A percentile compares a stretch with the other conserved stretches of the same genome.
Evolutionary conservation across 2,797 vertebrate species (phyloP).

Genomic region (Acridotheres tristis): DNA sequence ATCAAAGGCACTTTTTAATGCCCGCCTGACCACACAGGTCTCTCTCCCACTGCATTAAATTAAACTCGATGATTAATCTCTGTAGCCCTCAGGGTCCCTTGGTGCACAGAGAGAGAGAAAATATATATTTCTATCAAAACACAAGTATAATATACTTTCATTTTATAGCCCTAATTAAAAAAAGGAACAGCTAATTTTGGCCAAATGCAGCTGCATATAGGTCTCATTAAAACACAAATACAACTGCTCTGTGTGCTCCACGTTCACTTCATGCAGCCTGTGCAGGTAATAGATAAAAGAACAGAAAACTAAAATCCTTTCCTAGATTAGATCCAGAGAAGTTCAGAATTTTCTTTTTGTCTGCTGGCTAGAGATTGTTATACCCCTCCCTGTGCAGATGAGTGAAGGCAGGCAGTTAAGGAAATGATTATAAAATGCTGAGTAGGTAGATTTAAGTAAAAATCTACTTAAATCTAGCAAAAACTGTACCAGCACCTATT

Average conservation of each 20-base stretch:
- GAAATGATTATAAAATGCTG: slow-evolving; percentile 59
- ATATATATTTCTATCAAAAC: slow-evolving; percentile 74
- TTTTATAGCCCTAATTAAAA: slow-evolving; percentile 76
- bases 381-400: not conserved
- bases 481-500: not conserved
- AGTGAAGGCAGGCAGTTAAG: not conserved
- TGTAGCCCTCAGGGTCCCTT: slow-evolving; percentile 70
- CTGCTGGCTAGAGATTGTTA: slow-evolving; percentile 1
- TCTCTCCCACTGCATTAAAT: slow-evolving; percentile 76
- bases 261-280: not conserved
- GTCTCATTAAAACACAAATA: slow-evolving; percentile 66
- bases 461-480: not conserved
- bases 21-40: slow-evolving; percentile 77
- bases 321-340: slow-evolving; percentile 57
- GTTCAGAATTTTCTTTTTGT: slow-evolving; percentile 32
- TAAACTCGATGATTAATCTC: slow-evolving; percentile 79
- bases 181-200: slow-evolving; percentile 74
- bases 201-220: slow-evolving; percentile 77
- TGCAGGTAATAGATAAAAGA: slow-evolving; percentile 33
- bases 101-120: slow-evolving; percentile 63
- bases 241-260: slow-evolving; percentile 54
- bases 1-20: slow-evolving; percentile 71
- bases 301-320: slow-evolving; percentile 22
- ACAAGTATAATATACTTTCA: slow-evolving; percentile 73
- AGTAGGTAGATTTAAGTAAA: slow-evolving; percentile 43